Conservation (phyloP, 2,113 vertebrate genomes). For the Mustela nigripes region DNA sequence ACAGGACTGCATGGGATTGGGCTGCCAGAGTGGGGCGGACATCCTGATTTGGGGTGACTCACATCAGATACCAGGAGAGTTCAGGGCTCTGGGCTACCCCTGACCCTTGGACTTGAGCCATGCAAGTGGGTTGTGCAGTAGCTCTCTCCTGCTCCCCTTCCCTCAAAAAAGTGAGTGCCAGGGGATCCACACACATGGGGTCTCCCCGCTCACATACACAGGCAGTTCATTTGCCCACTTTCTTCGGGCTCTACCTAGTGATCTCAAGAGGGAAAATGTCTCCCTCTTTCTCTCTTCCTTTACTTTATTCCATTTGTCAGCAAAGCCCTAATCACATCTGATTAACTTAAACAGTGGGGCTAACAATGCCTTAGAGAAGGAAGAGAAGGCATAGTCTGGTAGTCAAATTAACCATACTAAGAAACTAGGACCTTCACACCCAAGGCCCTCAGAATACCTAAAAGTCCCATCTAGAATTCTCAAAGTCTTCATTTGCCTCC, state of each 20-base stretch:
- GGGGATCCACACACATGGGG: no score
- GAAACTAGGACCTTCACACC: background rate
- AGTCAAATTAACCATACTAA: background rate
- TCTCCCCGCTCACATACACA: background rate
- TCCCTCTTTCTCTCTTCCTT: background rate
- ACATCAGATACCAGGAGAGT: background rate
- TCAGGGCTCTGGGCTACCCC: background rate
- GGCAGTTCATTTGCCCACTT: background rate
- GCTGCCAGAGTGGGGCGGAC: background rate
- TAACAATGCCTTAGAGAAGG: background rate
- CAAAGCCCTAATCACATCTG: background rate
- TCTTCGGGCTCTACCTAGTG: background rate
- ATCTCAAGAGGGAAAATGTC: background rate
- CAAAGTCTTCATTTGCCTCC: background rate
- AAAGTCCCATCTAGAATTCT: background rate
- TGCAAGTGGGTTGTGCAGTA: background rate
- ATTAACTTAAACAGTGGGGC: background rate
- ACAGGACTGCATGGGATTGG: background rate
- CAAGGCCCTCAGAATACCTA: background rate
- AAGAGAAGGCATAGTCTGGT: background rate
- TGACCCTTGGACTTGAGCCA: background rate
- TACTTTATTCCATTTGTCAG: constrained; percentile 1
- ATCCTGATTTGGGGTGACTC: background rate
- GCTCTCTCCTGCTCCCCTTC: background rate
- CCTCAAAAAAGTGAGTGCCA: background rate